A percentile compares a stretch with the other conserved stretches of the same genome.
These are phyloP conservation scores for Falcunculus frontatus DNA, from an alignment of 2,113 vertebrate genomes.

Conservation along the genomic window DNA sequence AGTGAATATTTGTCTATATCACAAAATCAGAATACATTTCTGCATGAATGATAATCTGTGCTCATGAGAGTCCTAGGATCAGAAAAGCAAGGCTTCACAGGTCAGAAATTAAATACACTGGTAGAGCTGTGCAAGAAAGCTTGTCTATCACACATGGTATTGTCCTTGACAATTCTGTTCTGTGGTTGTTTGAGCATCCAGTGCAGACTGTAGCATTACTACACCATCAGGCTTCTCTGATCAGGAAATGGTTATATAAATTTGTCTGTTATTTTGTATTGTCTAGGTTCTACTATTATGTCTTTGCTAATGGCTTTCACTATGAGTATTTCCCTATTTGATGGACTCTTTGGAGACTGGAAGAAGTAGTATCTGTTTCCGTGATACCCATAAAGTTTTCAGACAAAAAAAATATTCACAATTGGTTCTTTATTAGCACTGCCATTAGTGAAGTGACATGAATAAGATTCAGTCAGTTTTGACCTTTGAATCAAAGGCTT, in stretches of 20 bases:
- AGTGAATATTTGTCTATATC: not conserved
- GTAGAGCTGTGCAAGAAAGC: not conserved
- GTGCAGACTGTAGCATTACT: not conserved
- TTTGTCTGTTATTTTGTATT: not conserved
- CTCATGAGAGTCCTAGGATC: not conserved
- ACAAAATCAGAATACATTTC: not conserved
- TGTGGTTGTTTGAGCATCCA: not conserved
- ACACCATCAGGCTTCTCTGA: not conserved
- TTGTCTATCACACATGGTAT: not conserved
- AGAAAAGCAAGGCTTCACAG: not conserved
- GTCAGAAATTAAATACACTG: not conserved
- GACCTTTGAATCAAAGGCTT: conserved; percentile 3
- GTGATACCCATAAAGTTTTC: not conserved
- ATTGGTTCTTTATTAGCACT: not conserved
- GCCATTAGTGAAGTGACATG: not conserved
- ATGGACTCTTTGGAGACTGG: not conserved
- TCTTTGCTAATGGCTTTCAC: not conserved
- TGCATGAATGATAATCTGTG: not conserved
- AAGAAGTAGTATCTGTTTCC: not conserved
- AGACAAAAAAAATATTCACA: not conserved
- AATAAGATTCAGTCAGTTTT: not conserved
- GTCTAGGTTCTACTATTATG: not conserved
- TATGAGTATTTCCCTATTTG: not conserved
- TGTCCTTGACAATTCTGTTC: not conserved
- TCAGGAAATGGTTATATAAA: not conserved